These are phyloP conservation scores for Temnothorax ravouxi DNA, from an alignment of 2,888 invertebrate species.

Conservation along the genomic window DNA sequence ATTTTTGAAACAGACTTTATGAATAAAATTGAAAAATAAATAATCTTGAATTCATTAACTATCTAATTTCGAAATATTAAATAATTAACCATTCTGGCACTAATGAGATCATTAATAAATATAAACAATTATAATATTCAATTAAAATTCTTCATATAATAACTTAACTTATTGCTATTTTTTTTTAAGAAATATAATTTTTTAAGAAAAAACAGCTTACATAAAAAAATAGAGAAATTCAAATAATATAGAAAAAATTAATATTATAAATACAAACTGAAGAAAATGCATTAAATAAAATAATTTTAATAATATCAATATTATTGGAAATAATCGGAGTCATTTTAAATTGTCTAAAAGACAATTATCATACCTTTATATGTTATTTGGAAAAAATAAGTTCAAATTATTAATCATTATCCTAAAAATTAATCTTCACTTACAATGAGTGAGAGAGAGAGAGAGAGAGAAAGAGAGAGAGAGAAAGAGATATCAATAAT, in stretches of 20 bases:
- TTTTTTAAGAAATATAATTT: neutral
- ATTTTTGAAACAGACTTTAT: too few relatives aligned
- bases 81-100: neutral
- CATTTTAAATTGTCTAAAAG: neutral
- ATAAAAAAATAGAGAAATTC: neutral
- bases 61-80: neutral
- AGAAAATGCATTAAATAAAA: constrained; percentile 6
- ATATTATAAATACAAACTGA: constrained; percentile 3
- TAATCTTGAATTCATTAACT: neutral
- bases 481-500: neutral
- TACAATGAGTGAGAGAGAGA: too few relatives aligned
- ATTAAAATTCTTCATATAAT: neutral
- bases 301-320: neutral
- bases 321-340: neutral
- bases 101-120: neutral
- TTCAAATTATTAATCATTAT: constrained; percentile 13
- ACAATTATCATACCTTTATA: neutral
- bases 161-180: neutral
- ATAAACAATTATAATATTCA: neutral
- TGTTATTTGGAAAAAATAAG: neutral
- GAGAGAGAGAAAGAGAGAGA: too few relatives aligned
- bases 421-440: neutral
- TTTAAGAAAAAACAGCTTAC: neutral
- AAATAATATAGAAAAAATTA: neutral
- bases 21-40: neutral